Evolutionary conservation across 2,113 vertebrate species (phyloP).

Genomic region (Irena cyanogastra): DNA sequence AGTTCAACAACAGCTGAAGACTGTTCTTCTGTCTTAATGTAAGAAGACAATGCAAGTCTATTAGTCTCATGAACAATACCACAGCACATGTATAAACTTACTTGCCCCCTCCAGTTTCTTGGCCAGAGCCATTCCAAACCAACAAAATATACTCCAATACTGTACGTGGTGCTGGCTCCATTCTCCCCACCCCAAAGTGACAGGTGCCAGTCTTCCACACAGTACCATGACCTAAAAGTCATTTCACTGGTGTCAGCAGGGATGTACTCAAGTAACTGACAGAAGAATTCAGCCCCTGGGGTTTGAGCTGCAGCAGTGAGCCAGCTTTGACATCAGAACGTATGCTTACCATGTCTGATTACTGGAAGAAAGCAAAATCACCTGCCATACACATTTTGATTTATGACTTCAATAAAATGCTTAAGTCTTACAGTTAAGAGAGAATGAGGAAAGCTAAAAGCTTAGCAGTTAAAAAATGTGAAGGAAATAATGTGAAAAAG

Average conservation of each 20-base stretch:
- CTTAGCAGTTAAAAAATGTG: conserved; percentile 42
- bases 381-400: background rate
- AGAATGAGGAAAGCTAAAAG: background rate
- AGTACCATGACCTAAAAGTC: background rate
- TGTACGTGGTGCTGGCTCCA: background rate
- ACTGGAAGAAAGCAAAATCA: background rate
- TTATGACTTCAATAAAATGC: background rate
- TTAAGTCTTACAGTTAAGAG: background rate
- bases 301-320: background rate
- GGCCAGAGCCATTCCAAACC: background rate
- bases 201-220: background rate
- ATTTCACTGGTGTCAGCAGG: background rate
- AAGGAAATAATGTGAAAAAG: conserved; percentile 12
- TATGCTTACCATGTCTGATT: background rate
- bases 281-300: background rate
- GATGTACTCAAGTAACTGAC: background rate
- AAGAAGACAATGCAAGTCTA: background rate
- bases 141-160: background rate
- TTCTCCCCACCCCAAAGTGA: background rate
- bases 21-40: background rate
- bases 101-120: background rate
- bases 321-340: background rate
- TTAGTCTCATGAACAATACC: background rate
- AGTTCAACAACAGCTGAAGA: background rate
- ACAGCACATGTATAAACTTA: background rate